Percentiles rank a stretch among this genome's conserved stretches.
Evolutionary conservation across 2,113 vertebrate genomes (phyloP).

Genomic region (Silurus meridionalis): DNA sequence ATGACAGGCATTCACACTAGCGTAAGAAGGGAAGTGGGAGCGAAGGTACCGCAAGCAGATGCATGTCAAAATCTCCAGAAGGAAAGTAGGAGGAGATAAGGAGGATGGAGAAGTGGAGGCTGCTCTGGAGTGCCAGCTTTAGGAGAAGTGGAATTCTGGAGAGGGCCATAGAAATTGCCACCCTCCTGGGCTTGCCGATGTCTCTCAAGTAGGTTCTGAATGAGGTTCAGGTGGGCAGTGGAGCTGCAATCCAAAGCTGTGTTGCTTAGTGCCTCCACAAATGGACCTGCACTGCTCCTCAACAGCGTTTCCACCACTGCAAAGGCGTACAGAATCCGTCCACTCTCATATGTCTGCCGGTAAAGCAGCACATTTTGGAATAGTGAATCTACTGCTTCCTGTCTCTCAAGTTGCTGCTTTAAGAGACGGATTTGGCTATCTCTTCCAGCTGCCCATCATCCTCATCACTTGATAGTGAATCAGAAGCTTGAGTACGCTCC

Average conservation of each 20-base stretch:
- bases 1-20: constrained; percentile 78
- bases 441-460: constrained; percentile 90
- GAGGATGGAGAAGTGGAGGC: constrained; percentile 81
- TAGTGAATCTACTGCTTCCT: constrained; percentile 80
- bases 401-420: constrained; percentile 83
- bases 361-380: constrained; percentile 90
- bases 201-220: constrained; percentile 91
- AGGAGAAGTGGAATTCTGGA: constrained; percentile 72
- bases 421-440: constrained; percentile 74
- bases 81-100: constrained; percentile 77
- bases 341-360: constrained; percentile 82
- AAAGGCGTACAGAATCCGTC: constrained; percentile 84
- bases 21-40: constrained; percentile 87
- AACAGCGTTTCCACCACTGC: constrained; percentile 87
- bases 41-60: constrained; percentile 89
- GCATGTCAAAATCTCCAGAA: constrained; percentile 87
- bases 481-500: constrained; percentile 87
- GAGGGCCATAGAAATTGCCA: constrained; percentile 85
- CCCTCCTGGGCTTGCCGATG: constrained; percentile 89
- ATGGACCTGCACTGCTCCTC: constrained; percentile 84
- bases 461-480: constrained; percentile 92
- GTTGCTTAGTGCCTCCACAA: constrained; percentile 83
- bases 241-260: constrained; percentile 90
- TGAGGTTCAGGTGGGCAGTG: constrained; percentile 86
- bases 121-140: constrained; percentile 72